Base-by-base conservation (phyloP, 2,113 vertebrate genomes). In the Spea multiplicata region DNA sequence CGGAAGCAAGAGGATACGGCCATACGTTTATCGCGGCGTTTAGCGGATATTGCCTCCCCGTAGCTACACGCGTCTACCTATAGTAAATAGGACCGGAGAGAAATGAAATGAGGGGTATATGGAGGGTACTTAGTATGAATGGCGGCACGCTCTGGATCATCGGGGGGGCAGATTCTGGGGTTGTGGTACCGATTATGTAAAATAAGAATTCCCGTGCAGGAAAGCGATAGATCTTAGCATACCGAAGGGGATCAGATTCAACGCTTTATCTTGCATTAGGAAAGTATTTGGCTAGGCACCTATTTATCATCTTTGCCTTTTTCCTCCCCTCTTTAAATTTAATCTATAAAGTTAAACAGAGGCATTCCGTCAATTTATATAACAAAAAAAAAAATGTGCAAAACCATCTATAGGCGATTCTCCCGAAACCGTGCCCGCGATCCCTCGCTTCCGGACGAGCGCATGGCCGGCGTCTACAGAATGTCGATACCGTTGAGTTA, bases 271-370 rank as follows among this genome's bases (percentile, higher is more conserved):
- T 30, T 30, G 30, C 30, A 30, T 30, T 30, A 30, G 30, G 91
- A 89, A 89, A 90, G 85, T 90, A 94, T 91, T 89, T 91, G 92
- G 91, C 90, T 93, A 94, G 92, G 92, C 92, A 91, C 93, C 89
- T 87, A 90, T 88, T 86, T 85, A 83, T 72, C 13, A 17, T 66
- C 55, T 59, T 13, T 59, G 8, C 12, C 6, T 8, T 53, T 7
- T 13, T n/a, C n/a, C 55, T 13, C 55, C 55, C 55, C 10, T 13
- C 10, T 13, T 2, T 2, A 59, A 46, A 66, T 65, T 44, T 3
- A 76, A 62, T 61, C 17, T 45, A 52, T 57, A 71, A 73, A 62
- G 91, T 88, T 92, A 91, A 89, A 83, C 86, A 77, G 84, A 92
- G 89, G 89, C 86, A 92, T 92, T 87, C 90, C 91, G 88, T 86